Base-by-base conservation (phyloP, 1,140 invertebrate species). In the Caenorhabditis tropicalis region DNA sequence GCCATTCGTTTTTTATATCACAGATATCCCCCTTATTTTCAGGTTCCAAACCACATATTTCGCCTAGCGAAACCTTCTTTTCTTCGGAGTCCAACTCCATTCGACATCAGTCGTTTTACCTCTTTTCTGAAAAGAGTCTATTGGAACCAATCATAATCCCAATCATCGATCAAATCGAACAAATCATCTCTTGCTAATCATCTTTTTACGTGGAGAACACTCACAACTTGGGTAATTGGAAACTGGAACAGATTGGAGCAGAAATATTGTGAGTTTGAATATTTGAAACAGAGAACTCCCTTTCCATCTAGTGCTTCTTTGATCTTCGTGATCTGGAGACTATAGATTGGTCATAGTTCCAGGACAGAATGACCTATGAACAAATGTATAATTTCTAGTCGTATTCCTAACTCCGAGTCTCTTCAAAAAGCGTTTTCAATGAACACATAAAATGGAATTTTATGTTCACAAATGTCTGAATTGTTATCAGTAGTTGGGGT, bases 41-140 rank as follows among this genome's bases (percentile, higher is more conserved):
- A 74, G 65, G 65, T 74, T 74, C 65, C 65, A 46, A 74, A 74
- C 65, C 65, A 74, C 27, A 29, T 24, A 29, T 39, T 74, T 74
- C 65, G 65, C 65, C 65, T 43, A 74, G 65, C 65, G 65, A 74
- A 74, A 21, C 65, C 58, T 31, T 43, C 0, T 10, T 39, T 15
- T 10, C 29, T 36, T 31, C 33, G 65, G 65, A 74, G 65, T 74
- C 65, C 36, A 74, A 74, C 65, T 74, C 65, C 65, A 39, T 15
- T 31, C 21, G 10, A 27, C 10, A 4, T n/a, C n/a, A n/a, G n/a
- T n/a, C n/a, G 10, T 46, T 74, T 74, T 74, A 10, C 7, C 65
- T 74, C 65, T 74, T 74, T 74, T 74, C n/a, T 74, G 65, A 74
- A 74, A 74, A 74, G 65, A 74, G 65, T n/a, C 21, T 74, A 74